Conservation (phyloP, 1,140 invertebrate genomes). For the Tetragnatha versicolor region DNA sequence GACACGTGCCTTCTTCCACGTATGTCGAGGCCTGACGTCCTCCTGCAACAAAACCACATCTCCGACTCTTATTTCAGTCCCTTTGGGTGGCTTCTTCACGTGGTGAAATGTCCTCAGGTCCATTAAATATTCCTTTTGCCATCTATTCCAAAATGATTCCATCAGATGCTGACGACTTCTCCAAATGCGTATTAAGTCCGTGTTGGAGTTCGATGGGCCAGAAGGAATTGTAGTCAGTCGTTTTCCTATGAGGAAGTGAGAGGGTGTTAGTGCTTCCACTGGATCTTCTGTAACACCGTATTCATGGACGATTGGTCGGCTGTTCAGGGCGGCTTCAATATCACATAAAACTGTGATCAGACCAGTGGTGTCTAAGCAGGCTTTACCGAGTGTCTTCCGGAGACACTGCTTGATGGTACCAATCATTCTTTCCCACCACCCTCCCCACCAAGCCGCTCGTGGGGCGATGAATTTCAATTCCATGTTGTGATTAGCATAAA, state of each 20-base stretch:
- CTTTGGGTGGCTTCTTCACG: background rate
- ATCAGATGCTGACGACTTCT: too few species aligned
- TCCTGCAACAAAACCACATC: background rate
- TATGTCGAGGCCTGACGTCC: too few species aligned
- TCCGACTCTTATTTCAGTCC: background rate
- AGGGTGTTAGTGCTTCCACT: constrained; percentile 7
- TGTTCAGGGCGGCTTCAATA: constrained; percentile 13
- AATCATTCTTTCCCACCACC: too few species aligned
- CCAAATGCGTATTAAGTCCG: too few species aligned
- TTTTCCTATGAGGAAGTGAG: constrained; percentile 4
- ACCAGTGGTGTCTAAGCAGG: background rate
- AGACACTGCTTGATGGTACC: too few species aligned
- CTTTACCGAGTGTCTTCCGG: background rate
- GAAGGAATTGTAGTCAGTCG: background rate
- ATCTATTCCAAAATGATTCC: background rate
- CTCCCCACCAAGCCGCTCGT: background rate
- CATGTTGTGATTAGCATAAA: background rate
- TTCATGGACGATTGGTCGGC: background rate
- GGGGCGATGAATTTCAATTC: background rate
- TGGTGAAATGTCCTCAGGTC: too few species aligned
- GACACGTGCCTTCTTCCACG: background rate
- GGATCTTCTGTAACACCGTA: background rate
- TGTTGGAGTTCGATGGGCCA: too few species aligned
- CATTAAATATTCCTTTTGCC: background rate
- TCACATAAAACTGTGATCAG: constrained; percentile 14